Conservation (phyloP, 2,797 vertebrate genomes). For the Percopsis omiscomaycus region DNA sequence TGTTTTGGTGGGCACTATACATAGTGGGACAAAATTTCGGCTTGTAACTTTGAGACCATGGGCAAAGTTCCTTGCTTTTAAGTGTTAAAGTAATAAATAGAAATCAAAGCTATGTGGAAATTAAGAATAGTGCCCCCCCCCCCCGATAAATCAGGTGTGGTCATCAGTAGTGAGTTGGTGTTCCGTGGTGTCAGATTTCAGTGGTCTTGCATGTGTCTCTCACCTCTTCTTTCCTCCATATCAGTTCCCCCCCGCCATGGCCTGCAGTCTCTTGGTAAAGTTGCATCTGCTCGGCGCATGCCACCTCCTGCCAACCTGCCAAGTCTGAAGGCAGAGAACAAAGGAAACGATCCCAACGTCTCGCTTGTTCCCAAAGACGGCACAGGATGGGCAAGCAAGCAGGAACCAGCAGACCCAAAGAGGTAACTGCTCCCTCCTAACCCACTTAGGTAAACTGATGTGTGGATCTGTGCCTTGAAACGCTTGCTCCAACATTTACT, state of each 20-base stretch:
- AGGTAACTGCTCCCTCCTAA: conserved; percentile 68
- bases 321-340: conserved; percentile 98
- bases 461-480: neutral
- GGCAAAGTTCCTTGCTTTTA: too few species aligned
- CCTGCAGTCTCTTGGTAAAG: conserved; percentile 98
- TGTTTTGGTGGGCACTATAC: too few species aligned
- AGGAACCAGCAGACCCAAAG: conserved; percentile 95
- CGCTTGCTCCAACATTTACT: neutral
- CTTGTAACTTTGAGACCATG: too few species aligned
- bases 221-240: conserved; percentile 26
- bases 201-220: conserved; percentile 29
- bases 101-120: too few species aligned
- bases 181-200: conserved; percentile 46
- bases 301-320: conserved; percentile 96
- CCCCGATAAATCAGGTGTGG: too few species aligned
- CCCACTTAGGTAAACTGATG: neutral
- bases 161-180: conserved; percentile 2
- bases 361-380: conserved; percentile 96
- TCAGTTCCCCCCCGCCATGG: conserved; percentile 95
- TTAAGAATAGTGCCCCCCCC: too few species aligned
- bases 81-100: too few species aligned
- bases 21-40: too few species aligned
- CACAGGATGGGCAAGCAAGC: conserved; percentile 99
- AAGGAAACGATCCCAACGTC: conserved; percentile 98
- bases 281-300: conserved; percentile 96